phyloP scores from a whole-genome alignment of 2,797 vertebrate genomes.

The Cossypha niveicapilla region DNA sequence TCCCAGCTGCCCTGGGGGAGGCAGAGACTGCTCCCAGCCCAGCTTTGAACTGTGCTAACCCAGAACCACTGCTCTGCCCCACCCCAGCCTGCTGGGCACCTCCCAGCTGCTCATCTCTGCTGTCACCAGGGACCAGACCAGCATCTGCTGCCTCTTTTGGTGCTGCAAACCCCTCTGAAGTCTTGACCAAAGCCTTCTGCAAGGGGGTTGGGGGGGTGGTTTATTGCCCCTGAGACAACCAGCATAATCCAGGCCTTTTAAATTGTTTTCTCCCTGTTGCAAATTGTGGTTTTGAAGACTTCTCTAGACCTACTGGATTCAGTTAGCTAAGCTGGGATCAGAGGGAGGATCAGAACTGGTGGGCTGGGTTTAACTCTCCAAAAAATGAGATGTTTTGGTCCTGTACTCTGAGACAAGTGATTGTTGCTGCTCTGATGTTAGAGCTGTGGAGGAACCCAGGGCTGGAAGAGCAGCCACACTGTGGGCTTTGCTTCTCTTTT shows the following conservation, averaged over 20 bases:
- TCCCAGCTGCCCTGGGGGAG: background rate
- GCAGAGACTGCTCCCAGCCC: background rate
- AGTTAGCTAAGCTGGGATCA: background rate
- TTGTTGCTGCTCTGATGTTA: background rate
- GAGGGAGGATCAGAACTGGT: background rate
- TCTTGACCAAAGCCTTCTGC: background rate
- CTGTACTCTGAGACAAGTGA: background rate
- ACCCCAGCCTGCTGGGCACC: background rate
- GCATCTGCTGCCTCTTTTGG: conserved; percentile 33
- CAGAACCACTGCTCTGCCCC: background rate
- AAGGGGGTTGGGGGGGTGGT: background rate
- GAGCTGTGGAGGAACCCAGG: background rate
- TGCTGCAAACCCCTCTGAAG: conserved; percentile 53
- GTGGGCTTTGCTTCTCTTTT: background rate
- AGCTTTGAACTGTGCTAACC: background rate
- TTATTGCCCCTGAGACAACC: conserved; percentile 6
- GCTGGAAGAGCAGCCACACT: background rate
- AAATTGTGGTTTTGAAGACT: background rate
- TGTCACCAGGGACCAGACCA: conserved; percentile 18
- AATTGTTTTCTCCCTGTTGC: background rate
- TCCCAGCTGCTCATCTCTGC: background rate
- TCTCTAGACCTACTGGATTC: background rate
- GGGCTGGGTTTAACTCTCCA: background rate
- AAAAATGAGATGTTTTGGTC: background rate
- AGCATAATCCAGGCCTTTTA: background rate